Conservation (phyloP, 2,888 invertebrate species). For the Drosophila subsilvestris region DNA sequence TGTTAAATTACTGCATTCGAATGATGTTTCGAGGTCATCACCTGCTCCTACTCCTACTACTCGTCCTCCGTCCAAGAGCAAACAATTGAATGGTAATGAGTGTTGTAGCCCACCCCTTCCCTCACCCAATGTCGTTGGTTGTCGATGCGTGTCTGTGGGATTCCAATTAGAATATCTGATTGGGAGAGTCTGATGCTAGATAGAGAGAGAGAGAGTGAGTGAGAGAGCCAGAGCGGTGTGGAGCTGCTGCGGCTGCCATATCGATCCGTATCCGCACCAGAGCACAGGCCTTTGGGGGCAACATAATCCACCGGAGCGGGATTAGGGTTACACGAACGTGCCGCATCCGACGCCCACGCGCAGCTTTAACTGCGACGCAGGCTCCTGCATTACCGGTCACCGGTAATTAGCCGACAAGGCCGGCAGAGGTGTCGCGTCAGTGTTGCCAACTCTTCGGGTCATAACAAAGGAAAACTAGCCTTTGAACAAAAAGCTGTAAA, state of each 20-base stretch:
- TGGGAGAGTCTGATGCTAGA: neutral
- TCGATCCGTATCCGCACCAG: conserved; percentile 40
- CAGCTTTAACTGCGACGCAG: conserved; percentile 21
- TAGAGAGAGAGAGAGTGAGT: neutral
- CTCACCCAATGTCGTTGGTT: neutral
- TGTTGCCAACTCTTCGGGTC: too few species aligned
- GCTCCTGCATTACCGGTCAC: conserved; percentile 37
- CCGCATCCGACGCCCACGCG: conserved; percentile 31
- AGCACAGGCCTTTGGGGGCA: conserved; percentile 25
- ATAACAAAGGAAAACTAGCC: too few species aligned
- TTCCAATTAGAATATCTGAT: conserved; percentile 1
- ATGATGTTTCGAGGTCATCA: neutral
- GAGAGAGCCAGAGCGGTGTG: neutral
- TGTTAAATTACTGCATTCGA: conserved; percentile 1
- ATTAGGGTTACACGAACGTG: conserved; percentile 38
- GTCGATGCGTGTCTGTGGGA: neutral
- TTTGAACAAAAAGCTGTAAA: too few species aligned
- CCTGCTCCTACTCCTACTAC: neutral
- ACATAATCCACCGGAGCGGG: conserved; percentile 41
- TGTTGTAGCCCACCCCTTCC: neutral
- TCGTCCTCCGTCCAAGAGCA: neutral
- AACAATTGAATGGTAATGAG: neutral
- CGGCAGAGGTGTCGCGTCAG: conserved; percentile 22
- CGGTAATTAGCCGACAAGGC: conserved; percentile 52
- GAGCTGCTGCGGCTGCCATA: conserved; percentile 16